Base-by-base conservation (phyloP, 2,797 vertebrate genomes). In the Aldrovandia affinis region DNA sequence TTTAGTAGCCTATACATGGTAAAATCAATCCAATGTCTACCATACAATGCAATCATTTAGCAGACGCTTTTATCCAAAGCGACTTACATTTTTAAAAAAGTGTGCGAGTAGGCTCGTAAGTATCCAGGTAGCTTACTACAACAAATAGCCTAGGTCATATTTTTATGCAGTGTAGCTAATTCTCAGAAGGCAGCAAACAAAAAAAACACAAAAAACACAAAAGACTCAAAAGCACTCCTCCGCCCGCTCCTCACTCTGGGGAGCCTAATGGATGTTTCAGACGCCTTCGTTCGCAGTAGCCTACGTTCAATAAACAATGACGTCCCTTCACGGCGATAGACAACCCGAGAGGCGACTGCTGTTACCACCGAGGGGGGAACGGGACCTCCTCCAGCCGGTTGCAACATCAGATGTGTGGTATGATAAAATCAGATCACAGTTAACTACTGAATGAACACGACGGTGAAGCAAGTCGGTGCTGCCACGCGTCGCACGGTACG, bases 251-350 rank as follows among this genome's bases (percentile, higher is more conserved):
- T 15, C 25, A 30, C 63, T 50, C 25, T 42, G 20, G 59, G 36
- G 57, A 80, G 81, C 47, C 28, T 20, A 22, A 18, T 28, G 59
- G 65, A 82, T 80, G 57, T 61, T 80, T 85, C 57, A 55, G 55
- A 44, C 14, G 70, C 65, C 80, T 78, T 77, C 44, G 30, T 42
- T 6, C 18, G 52, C 33, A 8, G 18, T n/a, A n/a, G n/a, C n/a
- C n/a, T n/a, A n/a, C n/a, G n/a, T 80, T 86, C 42, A 36, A 54
- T 54, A 78, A 83, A 92, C 89, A 90, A 91, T 87, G 87, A 57
- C 82, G 47, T 81, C 86, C 89, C 90, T 88, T 91, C 83, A 88
- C 47, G 86, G 77, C 28, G 22, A 50, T n/a, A 33, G 73, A 63
- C 78, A 20, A 65, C 44, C 33, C 30, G 70, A 28, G 3, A 20